Base-by-base conservation (phyloP, 1,140 invertebrate species). In the Trichonephila clavata region DNA sequence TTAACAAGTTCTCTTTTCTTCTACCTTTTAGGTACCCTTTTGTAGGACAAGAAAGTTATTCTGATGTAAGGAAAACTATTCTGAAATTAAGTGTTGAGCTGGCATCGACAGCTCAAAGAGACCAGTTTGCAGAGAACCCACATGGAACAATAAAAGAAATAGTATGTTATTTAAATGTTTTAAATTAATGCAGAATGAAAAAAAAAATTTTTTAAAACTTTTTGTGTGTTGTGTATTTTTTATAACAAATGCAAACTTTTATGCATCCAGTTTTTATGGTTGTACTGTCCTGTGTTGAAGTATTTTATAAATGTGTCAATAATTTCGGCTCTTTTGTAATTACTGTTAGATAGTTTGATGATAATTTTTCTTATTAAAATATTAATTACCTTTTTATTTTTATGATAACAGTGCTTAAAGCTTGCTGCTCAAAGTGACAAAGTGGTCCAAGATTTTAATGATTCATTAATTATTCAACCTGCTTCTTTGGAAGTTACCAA, bases 391-490 rank as follows among this genome's bases (percentile, higher is more conserved):
- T 63, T 20, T 80, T n/a, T 60, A 61, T 86, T 94, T 63, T 83
- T 93, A 18, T 43, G 50, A 84, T 77, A 94, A 27, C 65, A 97
- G 93, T 98, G 98, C 93, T 96, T 96, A 88, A 96, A 97, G 94
- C 96, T 99, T 61, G 97, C 97, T 14, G 97, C 97, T 90, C 95
- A 98, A 61, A 98, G 98, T 91, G 98, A 99, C 96, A 97, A 97
- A 95, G 97, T 99, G 94, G 98, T 99, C 94, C 97, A 98, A 95
- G 98, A 98, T 95, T 97, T 97, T 91, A 96, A 97, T 94, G 98
- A 99, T 96, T 98, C 98, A 7, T 97, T 98, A 96, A 97, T 98
- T 93, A 96, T 99, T 81, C 98, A 99, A 95, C 98, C 98, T 16
- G 97, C 98, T 10, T 97, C 97, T 24, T 96, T 99, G 68, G 98